Conservation (phyloP, 1,140 invertebrate genomes). For the Polyergus mexicanus region DNA sequence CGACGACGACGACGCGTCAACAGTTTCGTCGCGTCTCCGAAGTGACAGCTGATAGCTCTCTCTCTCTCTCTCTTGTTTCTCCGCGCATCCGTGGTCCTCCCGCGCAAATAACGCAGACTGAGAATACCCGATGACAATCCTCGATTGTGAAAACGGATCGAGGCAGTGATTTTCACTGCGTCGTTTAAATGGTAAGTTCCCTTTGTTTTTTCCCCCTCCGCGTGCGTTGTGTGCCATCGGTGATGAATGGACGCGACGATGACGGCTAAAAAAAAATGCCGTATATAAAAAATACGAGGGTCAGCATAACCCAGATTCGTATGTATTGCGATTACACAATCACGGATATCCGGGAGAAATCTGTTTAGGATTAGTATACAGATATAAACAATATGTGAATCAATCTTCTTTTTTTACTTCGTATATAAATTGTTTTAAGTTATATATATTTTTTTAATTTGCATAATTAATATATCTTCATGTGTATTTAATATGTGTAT, state of each 20-base stretch:
- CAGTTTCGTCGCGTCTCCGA: not conserved
- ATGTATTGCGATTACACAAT: not conserved
- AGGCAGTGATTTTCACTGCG: slow-evolving; percentile 59
- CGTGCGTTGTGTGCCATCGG: not conserved
- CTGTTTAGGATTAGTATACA: not conserved
- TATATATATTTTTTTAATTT: not conserved
- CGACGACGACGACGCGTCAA: slow-evolving; percentile 3
- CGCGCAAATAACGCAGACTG: not conserved
- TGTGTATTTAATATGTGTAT: not conserved
- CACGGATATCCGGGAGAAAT: slow-evolving; percentile 29
- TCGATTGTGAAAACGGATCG: slow-evolving; percentile 51
- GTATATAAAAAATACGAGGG: slow-evolving; percentile 28
- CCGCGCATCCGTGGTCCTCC: not conserved
- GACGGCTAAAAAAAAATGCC: not conserved
- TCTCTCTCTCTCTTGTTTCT: not conserved
- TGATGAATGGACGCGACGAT: not conserved
- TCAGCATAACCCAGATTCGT: not conserved
- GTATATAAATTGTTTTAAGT: not conserved
- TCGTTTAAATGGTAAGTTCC: slow-evolving; percentile 67
- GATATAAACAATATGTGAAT: not conserved
- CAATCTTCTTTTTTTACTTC: not conserved
- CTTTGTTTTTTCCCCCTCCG: not conserved
- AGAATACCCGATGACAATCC: slow-evolving; percentile 38
- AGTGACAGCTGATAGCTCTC: slow-evolving; percentile 32
- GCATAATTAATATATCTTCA: not conserved